Evolutionary conservation across 1,140 invertebrate genomes (phyloP).

Genomic region (Polypedilum pembai): DNA sequence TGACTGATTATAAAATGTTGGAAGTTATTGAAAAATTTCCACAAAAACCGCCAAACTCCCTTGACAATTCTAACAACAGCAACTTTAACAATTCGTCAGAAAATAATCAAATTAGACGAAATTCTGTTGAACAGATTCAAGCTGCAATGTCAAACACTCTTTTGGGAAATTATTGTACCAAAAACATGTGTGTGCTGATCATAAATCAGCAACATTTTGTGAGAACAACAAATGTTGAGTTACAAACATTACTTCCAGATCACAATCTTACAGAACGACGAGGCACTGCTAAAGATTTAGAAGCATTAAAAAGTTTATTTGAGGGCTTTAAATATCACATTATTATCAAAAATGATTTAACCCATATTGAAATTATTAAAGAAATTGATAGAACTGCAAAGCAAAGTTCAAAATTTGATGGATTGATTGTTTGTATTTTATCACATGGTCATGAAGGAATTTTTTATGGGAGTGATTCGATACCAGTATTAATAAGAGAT

Average conservation of each 20-base stretch:
- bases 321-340: slow-evolving; percentile 36
- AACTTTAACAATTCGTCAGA: background rate
- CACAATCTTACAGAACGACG: slow-evolving; percentile 31
- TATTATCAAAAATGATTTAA: slow-evolving; percentile 33
- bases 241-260: slow-evolving; percentile 31
- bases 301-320: slow-evolving; percentile 34
- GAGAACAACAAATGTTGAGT: slow-evolving; percentile 30
- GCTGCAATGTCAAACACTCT: background rate
- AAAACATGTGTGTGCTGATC: slow-evolving; percentile 33
- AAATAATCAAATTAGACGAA: background rate
- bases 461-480: slow-evolving; percentile 38
- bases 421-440: slow-evolving; percentile 39
- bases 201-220: slow-evolving; percentile 40
- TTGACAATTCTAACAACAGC: background rate
- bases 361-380: slow-evolving; percentile 36
- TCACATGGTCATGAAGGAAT: slow-evolving; percentile 39
- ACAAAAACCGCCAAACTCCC: background rate
- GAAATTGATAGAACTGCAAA: slow-evolving; percentile 34
- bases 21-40: slow-evolving; percentile 1
- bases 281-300: slow-evolving; percentile 38
- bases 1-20: background rate
- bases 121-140: background rate
- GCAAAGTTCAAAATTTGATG: slow-evolving; percentile 35
- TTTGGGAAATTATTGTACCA: background rate
- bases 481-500: slow-evolving; percentile 36